Conservation (phyloP, 37 sponge, comb jelly and placozoan genomes). For the Spongia lamella region DNA sequence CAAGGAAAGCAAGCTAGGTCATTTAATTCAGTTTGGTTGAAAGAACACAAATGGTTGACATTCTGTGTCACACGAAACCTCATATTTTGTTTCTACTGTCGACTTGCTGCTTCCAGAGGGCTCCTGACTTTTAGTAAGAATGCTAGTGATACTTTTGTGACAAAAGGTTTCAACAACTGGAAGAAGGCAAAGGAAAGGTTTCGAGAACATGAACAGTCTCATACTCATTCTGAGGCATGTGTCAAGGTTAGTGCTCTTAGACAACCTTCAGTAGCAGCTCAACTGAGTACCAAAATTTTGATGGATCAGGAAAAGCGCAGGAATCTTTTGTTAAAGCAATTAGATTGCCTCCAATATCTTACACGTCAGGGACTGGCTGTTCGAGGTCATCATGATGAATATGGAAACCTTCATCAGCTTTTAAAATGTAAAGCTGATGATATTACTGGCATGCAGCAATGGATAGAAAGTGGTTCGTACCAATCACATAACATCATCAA, state of each 20-base stretch:
- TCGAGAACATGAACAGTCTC: conserved; percentile 27
- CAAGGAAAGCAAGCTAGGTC: conserved; percentile 11
- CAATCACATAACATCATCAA: conserved; percentile 52
- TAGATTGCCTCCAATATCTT: conserved; percentile 41
- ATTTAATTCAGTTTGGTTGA: conserved; percentile 24
- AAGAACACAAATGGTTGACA: conserved; percentile 16
- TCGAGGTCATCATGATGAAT: conserved; percentile 51
- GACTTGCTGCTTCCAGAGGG: not conserved
- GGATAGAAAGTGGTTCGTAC: conserved; percentile 42
- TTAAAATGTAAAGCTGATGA: conserved; percentile 33
- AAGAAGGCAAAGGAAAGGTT: conserved; percentile 41
- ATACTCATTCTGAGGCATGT: conserved; percentile 28
- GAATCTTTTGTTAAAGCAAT: conserved; percentile 43
- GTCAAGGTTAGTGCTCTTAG: conserved; percentile 28
- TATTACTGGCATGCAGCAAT: conserved; percentile 13
- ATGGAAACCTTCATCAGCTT: conserved; percentile 55
- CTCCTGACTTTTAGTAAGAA: conserved; percentile 27
- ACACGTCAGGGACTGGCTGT: conserved; percentile 55
- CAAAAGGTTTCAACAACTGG: conserved; percentile 54
- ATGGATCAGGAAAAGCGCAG: conserved; percentile 12
- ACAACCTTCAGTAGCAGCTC: conserved; percentile 23
- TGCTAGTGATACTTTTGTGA: conserved; percentile 29
- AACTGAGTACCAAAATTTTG: not conserved
- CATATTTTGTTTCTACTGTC: conserved; percentile 33
- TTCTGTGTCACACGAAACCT: conserved; percentile 32